Percentiles rank a stretch among this genome's conserved stretches.
Evolutionary conservation across 1,140 invertebrate genomes (phyloP).

Genomic region (Marisa cornuarietis): DNA sequence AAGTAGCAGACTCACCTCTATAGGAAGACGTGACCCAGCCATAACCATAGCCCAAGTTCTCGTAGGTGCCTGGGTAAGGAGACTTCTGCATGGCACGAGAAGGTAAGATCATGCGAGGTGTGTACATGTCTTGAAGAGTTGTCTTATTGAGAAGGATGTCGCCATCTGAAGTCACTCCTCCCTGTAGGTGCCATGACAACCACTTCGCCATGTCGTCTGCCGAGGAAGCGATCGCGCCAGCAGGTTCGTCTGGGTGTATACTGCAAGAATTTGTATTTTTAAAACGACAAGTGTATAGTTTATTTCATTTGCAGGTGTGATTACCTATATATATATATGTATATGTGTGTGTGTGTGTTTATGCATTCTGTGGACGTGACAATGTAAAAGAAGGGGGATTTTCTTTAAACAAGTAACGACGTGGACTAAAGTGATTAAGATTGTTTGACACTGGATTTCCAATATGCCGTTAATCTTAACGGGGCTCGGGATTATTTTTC

Average conservation of each 20-base stretch:
- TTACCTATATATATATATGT: no score
- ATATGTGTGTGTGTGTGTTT: no score
- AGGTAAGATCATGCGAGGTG: constrained; percentile 3
- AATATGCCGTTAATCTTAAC: not conserved
- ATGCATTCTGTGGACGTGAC: no score
- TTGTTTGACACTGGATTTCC: not conserved
- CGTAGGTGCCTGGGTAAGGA: constrained; percentile 23
- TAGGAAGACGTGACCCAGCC: constrained; percentile 33
- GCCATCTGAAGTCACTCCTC: constrained; percentile 7
- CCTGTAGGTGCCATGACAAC: constrained; percentile 32
- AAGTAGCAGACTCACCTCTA: constrained; percentile 26
- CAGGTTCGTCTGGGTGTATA: constrained; percentile 33
- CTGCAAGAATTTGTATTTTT: constrained; percentile 10
- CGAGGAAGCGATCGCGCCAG: constrained; percentile 34
- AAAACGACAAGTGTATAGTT: not conserved
- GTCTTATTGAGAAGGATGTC: constrained; percentile 6
- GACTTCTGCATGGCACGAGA: not conserved
- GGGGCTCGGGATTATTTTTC: no score
- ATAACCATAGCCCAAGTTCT: constrained; percentile 25
- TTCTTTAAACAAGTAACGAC: not conserved
- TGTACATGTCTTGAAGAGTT: constrained; percentile 19
- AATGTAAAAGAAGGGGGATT: no score
- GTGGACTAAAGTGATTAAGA: not conserved
- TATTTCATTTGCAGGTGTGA: not conserved
- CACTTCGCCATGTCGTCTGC: constrained; percentile 28